These are phyloP conservation scores for Orchesella flavescens DNA, from an alignment of 2,888 invertebrate species.

Conservation along the genomic window DNA sequence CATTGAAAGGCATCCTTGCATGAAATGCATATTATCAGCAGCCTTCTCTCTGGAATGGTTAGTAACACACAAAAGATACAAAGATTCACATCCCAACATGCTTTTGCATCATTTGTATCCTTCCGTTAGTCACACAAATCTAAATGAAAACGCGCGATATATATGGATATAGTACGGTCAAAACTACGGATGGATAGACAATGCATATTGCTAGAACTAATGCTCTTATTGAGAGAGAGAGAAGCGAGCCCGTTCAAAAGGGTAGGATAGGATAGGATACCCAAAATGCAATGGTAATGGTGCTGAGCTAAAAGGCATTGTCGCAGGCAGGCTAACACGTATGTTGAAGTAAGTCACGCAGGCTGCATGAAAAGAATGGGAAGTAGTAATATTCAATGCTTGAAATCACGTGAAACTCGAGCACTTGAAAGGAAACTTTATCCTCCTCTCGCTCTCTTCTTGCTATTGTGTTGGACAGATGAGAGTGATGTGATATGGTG, in stretches of 20 bases:
- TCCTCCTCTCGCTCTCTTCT: conserved; percentile 44
- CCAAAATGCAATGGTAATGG: conserved; percentile 52
- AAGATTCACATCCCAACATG: no score
- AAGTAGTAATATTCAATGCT: conserved; percentile 62
- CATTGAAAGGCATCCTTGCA: no score
- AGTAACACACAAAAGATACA: no score
- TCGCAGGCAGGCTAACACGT: conserved; percentile 47
- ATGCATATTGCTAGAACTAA: conserved; percentile 22
- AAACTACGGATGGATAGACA: conserved; percentile 48
- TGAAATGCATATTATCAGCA: no score
- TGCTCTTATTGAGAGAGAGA: not conserved
- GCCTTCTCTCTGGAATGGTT: no score
- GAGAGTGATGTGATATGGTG: no score
- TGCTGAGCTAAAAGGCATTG: conserved; percentile 58
- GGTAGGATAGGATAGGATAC: conserved; percentile 48
- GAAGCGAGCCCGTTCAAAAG: conserved; percentile 37
- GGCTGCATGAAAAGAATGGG: conserved; percentile 60
- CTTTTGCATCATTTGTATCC: no score
- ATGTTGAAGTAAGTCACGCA: conserved; percentile 51
- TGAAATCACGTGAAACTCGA: conserved; percentile 62
- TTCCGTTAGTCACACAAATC: no score
- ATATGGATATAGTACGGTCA: conserved; percentile 39
- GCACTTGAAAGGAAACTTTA: conserved; percentile 60
- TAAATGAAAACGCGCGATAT: conserved; percentile 9
- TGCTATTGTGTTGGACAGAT: conserved; percentile 59